phyloP scores from a whole-genome alignment of 2,113 vertebrate genomes.

The Oryzias celebensis region DNA sequence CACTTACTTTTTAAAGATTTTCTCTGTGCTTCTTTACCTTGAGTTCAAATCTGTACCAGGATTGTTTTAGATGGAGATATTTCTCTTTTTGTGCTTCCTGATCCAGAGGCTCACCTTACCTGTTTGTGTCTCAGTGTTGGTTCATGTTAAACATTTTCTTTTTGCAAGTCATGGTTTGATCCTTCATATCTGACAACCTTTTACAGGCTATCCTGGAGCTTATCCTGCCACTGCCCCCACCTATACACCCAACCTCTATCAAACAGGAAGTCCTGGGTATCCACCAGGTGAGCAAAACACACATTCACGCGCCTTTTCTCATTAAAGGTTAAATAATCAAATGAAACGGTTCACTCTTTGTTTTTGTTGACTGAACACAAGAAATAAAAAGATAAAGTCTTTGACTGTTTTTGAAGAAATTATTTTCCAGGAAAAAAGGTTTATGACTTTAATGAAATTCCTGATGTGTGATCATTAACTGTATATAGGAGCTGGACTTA shows the following conservation, averaged over 20 bases:
- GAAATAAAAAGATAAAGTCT: too few species aligned
- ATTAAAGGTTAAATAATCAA: too few species aligned
- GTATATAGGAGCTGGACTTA: too few species aligned
- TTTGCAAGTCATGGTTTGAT: constrained; percentile 21
- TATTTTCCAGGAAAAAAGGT: too few species aligned
- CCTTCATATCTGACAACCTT: constrained; percentile 34
- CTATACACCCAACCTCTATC: constrained; percentile 96
- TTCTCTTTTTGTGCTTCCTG: constrained; percentile 64
- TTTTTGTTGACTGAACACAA: too few species aligned
- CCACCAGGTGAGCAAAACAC: constrained; percentile 80
- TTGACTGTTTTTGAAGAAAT: too few species aligned
- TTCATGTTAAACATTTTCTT: neutral
- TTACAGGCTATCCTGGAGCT: constrained; percentile 91
- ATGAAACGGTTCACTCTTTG: too few species aligned
- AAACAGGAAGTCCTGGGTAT: constrained; percentile 94
- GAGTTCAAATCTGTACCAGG: constrained; percentile 12
- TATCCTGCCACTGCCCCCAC: constrained; percentile 92
- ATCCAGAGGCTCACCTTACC: constrained; percentile 3
- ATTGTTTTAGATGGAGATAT: constrained; percentile 64
- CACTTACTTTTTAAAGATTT: too few species aligned
- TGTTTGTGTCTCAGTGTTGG: constrained; percentile 2
- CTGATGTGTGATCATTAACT: too few species aligned
- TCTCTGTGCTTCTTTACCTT: neutral
- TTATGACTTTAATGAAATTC: too few species aligned
- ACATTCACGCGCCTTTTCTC: neutral